Conservation (phyloP, 2,113 vertebrate species). For the Salvelinus alpinus region DNA sequence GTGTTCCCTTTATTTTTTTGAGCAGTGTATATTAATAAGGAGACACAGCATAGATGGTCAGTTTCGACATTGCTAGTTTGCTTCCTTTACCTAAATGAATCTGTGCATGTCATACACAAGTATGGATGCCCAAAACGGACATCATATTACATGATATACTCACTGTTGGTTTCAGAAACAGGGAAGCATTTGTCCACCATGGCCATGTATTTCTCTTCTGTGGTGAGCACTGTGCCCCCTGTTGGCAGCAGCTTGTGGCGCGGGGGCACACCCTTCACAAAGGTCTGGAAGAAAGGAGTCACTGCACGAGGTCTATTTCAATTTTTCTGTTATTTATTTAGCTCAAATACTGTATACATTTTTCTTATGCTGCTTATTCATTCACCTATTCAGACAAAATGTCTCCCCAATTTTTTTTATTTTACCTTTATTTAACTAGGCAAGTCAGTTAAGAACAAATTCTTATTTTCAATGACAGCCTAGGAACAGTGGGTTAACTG, state of each 20-base stretch:
- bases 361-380: not conserved
- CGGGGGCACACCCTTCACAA: constrained; percentile 75
- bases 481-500: too few relatives aligned
- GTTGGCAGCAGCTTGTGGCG: constrained; percentile 80
- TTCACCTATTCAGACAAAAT: not conserved
- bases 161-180: constrained; percentile 78
- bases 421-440: too few relatives aligned
- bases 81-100: too few relatives aligned
- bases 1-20: too few relatives aligned
- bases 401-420: not conserved
- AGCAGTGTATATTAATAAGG: too few relatives aligned
- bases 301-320: too few relatives aligned
- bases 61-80: too few relatives aligned
- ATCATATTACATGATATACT: constrained; percentile 51
- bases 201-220: constrained; percentile 82
- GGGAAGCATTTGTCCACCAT: constrained; percentile 85
- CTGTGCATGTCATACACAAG: too few relatives aligned
- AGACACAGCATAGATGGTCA: too few relatives aligned
- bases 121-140: too few relatives aligned
- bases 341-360: not conserved
- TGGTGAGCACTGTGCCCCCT: constrained; percentile 82
- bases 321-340: not conserved
- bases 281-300: constrained; percentile 67
- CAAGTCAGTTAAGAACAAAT: too few relatives aligned
- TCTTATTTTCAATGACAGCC: too few relatives aligned